phyloP scores from a whole-genome alignment of 92 coral and sea anemone genomes.

The Porites lobata region DNA sequence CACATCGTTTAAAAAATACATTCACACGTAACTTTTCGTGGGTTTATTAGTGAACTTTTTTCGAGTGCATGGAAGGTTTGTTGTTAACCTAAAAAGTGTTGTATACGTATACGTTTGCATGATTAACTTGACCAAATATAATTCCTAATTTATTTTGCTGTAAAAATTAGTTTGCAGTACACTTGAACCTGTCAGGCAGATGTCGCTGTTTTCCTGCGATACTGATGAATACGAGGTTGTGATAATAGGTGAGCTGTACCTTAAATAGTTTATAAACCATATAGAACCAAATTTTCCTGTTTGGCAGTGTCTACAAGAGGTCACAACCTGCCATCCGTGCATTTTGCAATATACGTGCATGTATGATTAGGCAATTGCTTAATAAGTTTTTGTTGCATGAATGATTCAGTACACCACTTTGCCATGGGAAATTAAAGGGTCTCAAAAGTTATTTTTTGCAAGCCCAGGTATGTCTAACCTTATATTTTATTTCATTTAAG shows the following conservation, averaged over 20 bases:
- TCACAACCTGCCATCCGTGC: neutral
- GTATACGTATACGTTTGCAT: no score
- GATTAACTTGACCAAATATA: neutral
- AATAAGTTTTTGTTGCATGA: no score
- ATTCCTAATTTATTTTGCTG: neutral
- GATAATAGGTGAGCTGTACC: conserved; percentile 60
- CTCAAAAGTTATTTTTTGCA: neutral
- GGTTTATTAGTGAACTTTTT: neutral
- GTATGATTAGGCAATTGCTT: neutral
- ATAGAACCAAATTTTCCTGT: no score
- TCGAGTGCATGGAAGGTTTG: neutral
- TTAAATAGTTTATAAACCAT: neutral
- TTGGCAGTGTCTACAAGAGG: no score
- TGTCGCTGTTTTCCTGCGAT: conserved; percentile 22
- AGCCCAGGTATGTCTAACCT: neutral
- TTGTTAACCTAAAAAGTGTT: neutral
- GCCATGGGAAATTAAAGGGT: neutral
- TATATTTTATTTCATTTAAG: neutral
- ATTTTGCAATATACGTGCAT: neutral
- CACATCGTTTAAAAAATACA: neutral
- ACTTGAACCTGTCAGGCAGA: conserved; percentile 17
- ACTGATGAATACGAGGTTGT: conserved; percentile 56
- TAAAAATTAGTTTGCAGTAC: conserved; percentile 10
- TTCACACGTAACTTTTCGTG: neutral
- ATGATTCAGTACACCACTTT: no score